Evolutionary conservation across 2,888 invertebrate species (phyloP), one percentile per base, ranked within the genome.

Genomic region (Cantharis nigra): DNA sequence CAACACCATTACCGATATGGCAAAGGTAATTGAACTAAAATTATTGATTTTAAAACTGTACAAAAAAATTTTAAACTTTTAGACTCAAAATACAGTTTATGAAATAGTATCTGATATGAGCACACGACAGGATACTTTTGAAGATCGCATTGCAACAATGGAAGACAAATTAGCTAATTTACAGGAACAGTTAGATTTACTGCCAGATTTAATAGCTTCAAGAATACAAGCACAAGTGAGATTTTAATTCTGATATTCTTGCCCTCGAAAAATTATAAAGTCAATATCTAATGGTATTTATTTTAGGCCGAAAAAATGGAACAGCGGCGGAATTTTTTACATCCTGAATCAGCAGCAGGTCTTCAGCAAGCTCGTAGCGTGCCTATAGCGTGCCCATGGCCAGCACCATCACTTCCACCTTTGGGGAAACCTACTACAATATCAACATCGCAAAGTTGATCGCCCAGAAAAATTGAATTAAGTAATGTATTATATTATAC

Each of bases 1-100:
- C 83, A 98, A 98, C 87, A 99, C 99, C 78, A 96, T 99, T 89
- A 98, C 98, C 78, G 99, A 99, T 89, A 98, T 99, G 97, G 99
- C 99, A 85, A 99, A 99, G 95, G 99, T 99, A 93, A 63, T 11
- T 69, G 13, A 70, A 18, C 26, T 26, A 65, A 63, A 70, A 71
- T 16, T 4, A 2, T 62, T 49, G 16, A 2, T 62, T 33, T 18
- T 0, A 18, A 18, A 69, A 13, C 62, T 49, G 9, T 9, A 69
- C 20, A 13, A 70, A 23, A n/a, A 49, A 63, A 63, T 72, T 26
- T 7, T 30, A 30, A 18, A 23, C 70, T 91, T 85, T 91, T 92
- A 99, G 98, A 98, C 98, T 82, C 98, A 98, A 91, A 97, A 97
- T 87, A 97, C 97, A 73, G 98, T 99, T 83, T 98, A 98, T 89